Evolutionary conservation across 2,888 invertebrate genomes (phyloP), one percentile per base, ranked within the genome.

Genomic region (Muschampia plurimacula): DNA sequence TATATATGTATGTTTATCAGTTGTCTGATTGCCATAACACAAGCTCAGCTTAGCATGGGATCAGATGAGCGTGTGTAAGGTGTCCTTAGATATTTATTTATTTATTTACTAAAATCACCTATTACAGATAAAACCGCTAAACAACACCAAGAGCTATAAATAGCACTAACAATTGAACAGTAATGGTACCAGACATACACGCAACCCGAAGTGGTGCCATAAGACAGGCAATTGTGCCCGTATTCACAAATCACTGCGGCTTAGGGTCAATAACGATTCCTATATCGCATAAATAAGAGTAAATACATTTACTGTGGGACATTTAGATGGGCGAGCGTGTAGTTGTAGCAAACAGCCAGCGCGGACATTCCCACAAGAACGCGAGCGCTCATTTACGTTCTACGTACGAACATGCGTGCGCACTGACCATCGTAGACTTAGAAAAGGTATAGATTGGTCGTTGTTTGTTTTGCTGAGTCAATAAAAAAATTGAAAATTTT

Each of bases 351-450:
- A 83, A 84, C 79, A 82, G 82, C 81, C 79, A 78, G 75, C 73
- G 72, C 81, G 78, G 79, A 81, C 83, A 84, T 90, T 92, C 92
- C 91, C 92, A 92, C 89, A 90, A 87, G 77, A 72, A 70, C 71
- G 74, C 76, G 71, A 78, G 77, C 76, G 82, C 81, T 85, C 88
- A 86, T 88, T 88, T 88, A 86, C 84, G 83, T 86, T 73, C 82
- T 87, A 86, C 88, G 89, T 89, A 90, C 90, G 87, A 79, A 83
- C 89, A 91, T 90, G 92, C 92, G 90, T 92, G 90, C 86, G 83
- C 57, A 57, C 59, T 32, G 59, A 32, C 32, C 28, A 13, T 2
- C n/a, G 7, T 28, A 36, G 59, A 59, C 12, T 6, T 32, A 59
- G 9, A 3, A 32, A 36, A 13, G 32, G 22, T 7, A 13, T 59